phyloP scores from a whole-genome alignment of 2,888 invertebrate genomes.

The Epirrita christyi region DNA sequence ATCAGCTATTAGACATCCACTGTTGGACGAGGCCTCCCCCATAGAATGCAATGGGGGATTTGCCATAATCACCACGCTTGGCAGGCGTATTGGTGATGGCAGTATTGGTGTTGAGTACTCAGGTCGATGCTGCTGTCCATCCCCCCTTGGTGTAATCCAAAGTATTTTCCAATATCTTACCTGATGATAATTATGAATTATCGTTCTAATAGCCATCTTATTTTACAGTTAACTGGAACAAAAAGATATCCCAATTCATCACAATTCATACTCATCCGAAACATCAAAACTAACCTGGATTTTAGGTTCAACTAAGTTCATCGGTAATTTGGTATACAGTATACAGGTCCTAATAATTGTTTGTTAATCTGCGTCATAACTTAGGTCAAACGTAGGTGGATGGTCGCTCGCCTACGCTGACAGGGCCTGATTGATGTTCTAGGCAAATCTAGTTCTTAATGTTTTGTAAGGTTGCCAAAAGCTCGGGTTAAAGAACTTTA shows the following conservation, averaged over 20 bases:
- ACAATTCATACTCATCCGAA: neutral
- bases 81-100: too few relatives aligned
- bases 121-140: too few relatives aligned
- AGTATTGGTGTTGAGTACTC: too few relatives aligned
- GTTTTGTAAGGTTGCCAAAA: conserved; percentile 10
- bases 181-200: too few relatives aligned
- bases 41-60: too few relatives aligned
- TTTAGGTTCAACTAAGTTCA: conserved; percentile 39
- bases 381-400: conserved; percentile 40
- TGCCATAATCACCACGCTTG: too few relatives aligned
- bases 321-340: conserved; percentile 18
- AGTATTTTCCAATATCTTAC: too few relatives aligned
- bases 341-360: conserved; percentile 11
- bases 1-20: too few relatives aligned
- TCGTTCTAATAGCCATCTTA: too few relatives aligned
- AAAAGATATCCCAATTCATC: neutral
- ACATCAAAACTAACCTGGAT: conserved; percentile 27
- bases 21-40: too few relatives aligned
- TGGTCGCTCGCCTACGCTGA: conserved; percentile 54
- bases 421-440: conserved; percentile 46
- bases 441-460: conserved; percentile 13
- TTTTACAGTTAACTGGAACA: neutral
- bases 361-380: conserved; percentile 28
- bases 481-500: conserved; percentile 17
- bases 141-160: too few relatives aligned